A percentile compares a stretch with the other conserved stretches of the same genome.
Evolutionary conservation across 1,140 invertebrate species (phyloP).

Genomic region (Sitobion miscanthi): DNA sequence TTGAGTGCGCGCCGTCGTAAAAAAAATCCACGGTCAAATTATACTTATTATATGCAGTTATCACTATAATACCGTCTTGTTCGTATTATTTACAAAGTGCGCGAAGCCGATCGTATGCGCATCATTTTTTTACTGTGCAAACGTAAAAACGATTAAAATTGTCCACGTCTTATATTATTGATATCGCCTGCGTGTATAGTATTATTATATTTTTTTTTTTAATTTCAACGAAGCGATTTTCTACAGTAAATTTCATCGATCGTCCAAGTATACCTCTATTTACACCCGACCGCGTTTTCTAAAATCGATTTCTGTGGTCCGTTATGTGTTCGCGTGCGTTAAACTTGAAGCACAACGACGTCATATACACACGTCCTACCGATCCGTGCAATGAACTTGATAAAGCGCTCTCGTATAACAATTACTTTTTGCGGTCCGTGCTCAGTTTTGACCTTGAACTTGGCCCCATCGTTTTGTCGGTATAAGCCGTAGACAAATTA

Average conservation of each 20-base stretch:
- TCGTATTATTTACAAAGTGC: background rate
- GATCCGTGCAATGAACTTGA: conserved; percentile 28
- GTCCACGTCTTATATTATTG: background rate
- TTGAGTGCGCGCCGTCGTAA: background rate
- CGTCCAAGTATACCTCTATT: background rate
- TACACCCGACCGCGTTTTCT: background rate
- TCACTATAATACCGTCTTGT: background rate
- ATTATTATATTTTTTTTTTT: background rate
- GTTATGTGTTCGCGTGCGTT: background rate
- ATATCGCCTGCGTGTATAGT: background rate
- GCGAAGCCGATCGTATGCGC: background rate
- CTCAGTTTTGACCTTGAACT: conserved; percentile 30
- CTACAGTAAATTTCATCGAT: background rate
- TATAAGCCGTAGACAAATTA: background rate
- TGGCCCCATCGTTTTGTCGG: conserved; percentile 22
- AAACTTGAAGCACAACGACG: conserved; percentile 7
- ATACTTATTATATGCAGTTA: background rate
- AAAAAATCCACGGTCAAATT: background rate
- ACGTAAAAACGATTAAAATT: background rate
- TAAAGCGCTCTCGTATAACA: background rate
- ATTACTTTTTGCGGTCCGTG: conserved; percentile 24
- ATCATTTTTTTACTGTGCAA: background rate
- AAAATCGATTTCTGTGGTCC: background rate
- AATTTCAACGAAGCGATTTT: background rate
- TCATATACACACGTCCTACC: background rate